Conservation (phyloP, 2,113 vertebrate species). For the Amia ocellicauda region DNA sequence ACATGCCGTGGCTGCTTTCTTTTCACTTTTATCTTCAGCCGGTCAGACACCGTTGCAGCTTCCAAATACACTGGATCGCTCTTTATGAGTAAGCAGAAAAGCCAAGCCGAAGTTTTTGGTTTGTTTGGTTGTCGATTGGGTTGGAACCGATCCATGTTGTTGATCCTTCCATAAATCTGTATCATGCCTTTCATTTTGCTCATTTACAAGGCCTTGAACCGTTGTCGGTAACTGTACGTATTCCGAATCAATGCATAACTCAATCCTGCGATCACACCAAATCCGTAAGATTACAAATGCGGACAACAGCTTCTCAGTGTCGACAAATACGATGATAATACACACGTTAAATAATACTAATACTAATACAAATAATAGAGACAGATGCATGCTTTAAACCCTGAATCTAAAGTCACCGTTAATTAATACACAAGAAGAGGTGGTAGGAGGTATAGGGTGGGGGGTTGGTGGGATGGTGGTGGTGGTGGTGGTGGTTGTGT, state of each 20-base stretch:
- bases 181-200: not conserved
- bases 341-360: slow-evolving; percentile 4
- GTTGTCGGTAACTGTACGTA: slow-evolving; percentile 4
- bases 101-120: not conserved
- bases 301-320: not conserved
- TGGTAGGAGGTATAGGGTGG: not conserved
- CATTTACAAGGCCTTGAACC: slow-evolving; percentile 16
- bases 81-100: slow-evolving; percentile 11
- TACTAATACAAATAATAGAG: too few relatives aligned
- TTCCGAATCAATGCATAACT: slow-evolving; percentile 1
- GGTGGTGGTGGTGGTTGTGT: slow-evolving; percentile 17
- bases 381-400: not conserved
- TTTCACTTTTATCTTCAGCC: not conserved
- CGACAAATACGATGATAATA: slow-evolving; percentile 1
- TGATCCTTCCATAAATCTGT: not conserved
- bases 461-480: not conserved
- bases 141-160: not conserved
- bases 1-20: not conserved
- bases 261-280: slow-evolving; percentile 3
- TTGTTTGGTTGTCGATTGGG: not conserved
- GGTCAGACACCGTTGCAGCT: slow-evolving; percentile 1
- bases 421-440: not conserved
- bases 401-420: not conserved
- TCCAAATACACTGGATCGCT: not conserved
- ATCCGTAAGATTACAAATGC: slow-evolving; percentile 10